phyloP scores from a whole-genome alignment of 2,888 invertebrate species.

The Galeopsomyia nigrocyanea region DNA sequence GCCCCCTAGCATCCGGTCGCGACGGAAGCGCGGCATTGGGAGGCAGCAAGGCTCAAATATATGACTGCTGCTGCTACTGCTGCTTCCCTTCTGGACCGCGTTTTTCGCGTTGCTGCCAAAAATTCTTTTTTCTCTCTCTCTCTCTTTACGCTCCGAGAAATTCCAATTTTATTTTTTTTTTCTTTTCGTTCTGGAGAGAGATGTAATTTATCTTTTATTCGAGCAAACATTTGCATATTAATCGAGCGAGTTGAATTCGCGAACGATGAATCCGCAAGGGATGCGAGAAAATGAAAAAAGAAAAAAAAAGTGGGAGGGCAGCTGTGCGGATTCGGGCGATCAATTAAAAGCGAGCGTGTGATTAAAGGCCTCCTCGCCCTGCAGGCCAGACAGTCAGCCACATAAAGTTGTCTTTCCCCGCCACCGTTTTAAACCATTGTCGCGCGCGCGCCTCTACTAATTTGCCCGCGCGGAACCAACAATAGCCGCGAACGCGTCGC shows the following conservation, averaged over 20 bases:
- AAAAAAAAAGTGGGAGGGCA: too few relatives aligned
- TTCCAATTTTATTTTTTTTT: too few relatives aligned
- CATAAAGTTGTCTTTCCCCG: slow-evolving; percentile 6
- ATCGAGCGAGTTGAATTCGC: too few relatives aligned
- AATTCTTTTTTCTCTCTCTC: neutral
- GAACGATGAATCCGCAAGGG: too few relatives aligned
- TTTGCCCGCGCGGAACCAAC: neutral
- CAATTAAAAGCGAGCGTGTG: slow-evolving; percentile 30
- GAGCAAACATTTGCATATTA: too few relatives aligned
- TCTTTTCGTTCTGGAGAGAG: too few relatives aligned
- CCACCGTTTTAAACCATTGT: slow-evolving; percentile 14
- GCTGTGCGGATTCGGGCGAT: slow-evolving; percentile 8
- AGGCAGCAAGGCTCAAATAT: slow-evolving; percentile 3
- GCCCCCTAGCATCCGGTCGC: slow-evolving; percentile 49
- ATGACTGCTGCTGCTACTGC: neutral
- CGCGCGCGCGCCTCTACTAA: slow-evolving; percentile 14
- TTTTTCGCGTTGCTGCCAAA: slow-evolving; percentile 14
- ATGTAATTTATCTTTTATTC: too few relatives aligned
- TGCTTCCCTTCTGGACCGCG: neutral
- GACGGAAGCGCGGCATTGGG: slow-evolving; percentile 15
- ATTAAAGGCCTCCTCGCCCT: slow-evolving; percentile 20
- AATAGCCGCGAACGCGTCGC: too few relatives aligned
- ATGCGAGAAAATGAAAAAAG: too few relatives aligned
- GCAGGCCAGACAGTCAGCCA: neutral
- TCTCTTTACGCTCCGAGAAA: slow-evolving; percentile 1